These are phyloP conservation scores for Diachasma alloeum DNA, from an alignment of 1,140 invertebrate species.

Conservation along the genomic window DNA sequence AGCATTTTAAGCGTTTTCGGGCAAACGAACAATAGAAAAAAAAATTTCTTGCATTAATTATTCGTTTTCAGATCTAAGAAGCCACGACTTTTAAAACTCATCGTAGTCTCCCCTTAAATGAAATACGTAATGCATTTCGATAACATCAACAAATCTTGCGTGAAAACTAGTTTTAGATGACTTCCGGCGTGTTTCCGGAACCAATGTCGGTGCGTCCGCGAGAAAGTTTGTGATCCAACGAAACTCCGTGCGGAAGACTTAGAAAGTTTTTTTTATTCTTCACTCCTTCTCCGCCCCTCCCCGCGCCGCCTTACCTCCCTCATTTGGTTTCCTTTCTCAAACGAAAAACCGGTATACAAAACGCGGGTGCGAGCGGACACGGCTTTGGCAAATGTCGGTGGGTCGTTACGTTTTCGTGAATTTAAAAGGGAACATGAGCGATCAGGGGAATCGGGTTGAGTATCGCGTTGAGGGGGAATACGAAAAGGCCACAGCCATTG, in stretches of 20 bases:
- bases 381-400: background rate
- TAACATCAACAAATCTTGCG: background rate
- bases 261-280: background rate
- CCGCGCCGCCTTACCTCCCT: background rate
- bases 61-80: too few relatives aligned
- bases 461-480: too few relatives aligned
- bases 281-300: background rate
- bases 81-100: too few relatives aligned
- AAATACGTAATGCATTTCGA: background rate
- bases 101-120: too few relatives aligned
- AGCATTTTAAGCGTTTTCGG: too few relatives aligned
- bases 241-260: background rate
- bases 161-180: background rate
- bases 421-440: too few relatives aligned
- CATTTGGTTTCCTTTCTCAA: background rate
- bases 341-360: background rate
- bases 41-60: too few relatives aligned
- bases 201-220: background rate
- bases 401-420: background rate
- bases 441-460: too few relatives aligned
- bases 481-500: too few relatives aligned
- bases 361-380: background rate
- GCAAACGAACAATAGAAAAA: too few relatives aligned
- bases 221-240: slow-evolving; percentile 3
- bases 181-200: background rate